These are phyloP conservation scores for Bradypodion ventrale DNA, from an alignment of 2,797 vertebrate genomes.

Conservation along the genomic window DNA sequence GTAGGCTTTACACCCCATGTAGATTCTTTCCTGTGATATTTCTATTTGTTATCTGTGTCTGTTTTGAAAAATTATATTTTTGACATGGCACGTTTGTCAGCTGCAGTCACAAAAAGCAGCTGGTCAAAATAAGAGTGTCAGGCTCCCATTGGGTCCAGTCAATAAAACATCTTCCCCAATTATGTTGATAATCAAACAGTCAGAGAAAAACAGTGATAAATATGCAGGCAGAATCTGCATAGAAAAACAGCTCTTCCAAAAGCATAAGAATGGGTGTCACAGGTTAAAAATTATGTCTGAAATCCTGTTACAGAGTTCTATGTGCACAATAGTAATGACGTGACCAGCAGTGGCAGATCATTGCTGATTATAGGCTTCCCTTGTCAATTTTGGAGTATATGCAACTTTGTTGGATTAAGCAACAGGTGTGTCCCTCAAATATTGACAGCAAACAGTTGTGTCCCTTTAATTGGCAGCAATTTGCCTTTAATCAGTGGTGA, in stretches of 20 bases:
- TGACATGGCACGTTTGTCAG: conserved; percentile 62
- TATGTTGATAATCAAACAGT: conserved; percentile 55
- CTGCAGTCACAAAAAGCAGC: conserved; percentile 61
- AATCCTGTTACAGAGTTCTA: no score
- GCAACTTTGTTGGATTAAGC: no score
- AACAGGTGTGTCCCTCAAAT: no score
- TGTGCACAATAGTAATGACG: no score
- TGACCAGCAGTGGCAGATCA: no score
- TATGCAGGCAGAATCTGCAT: neutral
- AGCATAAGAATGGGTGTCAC: neutral
- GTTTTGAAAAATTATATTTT: conserved; percentile 70
- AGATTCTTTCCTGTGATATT: conserved; percentile 52
- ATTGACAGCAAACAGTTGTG: no score
- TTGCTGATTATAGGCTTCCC: no score
- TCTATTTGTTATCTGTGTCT: conserved; percentile 71
- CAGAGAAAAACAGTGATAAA: conserved; percentile 41
- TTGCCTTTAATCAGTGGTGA: no score
- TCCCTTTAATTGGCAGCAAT: no score
- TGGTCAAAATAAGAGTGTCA: conserved; percentile 59
- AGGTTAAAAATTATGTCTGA: neutral
- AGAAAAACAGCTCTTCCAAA: no score
- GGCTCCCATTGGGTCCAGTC: conserved; percentile 66
- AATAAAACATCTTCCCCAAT: conserved; percentile 60
- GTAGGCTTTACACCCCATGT: conserved; percentile 54
- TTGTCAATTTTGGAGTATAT: no score